Evolutionary conservation across 2,113 vertebrate genomes (phyloP).

Genomic region (Ictidomys tridecemlineatus): DNA sequence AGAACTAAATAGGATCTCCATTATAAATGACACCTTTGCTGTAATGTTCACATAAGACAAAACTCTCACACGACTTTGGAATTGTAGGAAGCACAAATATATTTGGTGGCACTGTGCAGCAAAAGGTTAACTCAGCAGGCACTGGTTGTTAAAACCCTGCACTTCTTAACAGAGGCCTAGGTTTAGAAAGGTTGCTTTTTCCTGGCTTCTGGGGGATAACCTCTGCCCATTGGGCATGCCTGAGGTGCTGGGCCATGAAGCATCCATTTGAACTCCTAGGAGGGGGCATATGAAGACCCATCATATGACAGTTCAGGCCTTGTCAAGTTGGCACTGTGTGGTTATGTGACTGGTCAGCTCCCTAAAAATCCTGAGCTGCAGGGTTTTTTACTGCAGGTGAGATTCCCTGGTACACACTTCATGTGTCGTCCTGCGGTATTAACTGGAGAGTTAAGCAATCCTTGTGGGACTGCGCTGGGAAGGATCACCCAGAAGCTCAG

Average conservation of each 20-base stretch:
- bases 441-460: background rate
- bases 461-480: background rate
- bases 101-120: background rate
- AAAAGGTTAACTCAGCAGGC: background rate
- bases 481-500: background rate
- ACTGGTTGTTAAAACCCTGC: background rate
- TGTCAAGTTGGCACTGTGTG: background rate
- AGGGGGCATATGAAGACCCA: background rate
- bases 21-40: background rate
- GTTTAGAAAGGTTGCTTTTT: background rate
- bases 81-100: background rate
- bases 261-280: background rate
- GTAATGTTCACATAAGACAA: background rate
- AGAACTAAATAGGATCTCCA: background rate
- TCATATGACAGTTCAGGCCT: background rate
- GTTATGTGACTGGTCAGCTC: background rate
- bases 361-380: background rate
- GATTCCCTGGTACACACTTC: background rate
- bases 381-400: background rate
- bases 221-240: background rate
- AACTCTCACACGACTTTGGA: background rate
- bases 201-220: background rate
- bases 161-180: background rate
- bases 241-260: background rate
- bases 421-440: background rate